phyloP scores from a whole-genome alignment of 1,140 invertebrate genomes.

The Eriocheir sinensis region DNA sequence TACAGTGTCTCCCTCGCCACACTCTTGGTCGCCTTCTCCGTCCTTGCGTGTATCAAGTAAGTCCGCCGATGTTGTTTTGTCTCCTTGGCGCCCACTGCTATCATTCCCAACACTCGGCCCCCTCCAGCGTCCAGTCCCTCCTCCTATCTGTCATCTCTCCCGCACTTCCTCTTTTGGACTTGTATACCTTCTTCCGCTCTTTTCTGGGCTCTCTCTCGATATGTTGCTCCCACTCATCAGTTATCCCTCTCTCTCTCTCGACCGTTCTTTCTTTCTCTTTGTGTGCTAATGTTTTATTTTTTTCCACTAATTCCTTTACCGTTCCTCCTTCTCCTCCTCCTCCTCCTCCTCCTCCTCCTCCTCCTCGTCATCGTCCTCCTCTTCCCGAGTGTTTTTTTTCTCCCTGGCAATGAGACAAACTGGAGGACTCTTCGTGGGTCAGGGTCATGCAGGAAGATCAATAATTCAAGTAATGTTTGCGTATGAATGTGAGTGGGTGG shows the following conservation, averaged over 20 bases:
- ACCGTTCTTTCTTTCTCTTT: neutral
- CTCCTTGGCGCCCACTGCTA: neutral
- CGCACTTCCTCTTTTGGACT: neutral
- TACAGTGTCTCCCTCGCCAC: conserved; percentile 69
- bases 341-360: no score
- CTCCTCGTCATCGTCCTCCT: no score
- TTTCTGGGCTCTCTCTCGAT: neutral
- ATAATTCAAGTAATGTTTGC: no score
- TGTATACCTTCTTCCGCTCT: neutral
- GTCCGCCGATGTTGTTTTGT: neutral
- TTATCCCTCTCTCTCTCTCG: neutral
- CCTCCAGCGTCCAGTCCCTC: no score
- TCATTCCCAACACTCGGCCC: neutral
- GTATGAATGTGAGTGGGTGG: no score
- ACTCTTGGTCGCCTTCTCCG: conserved; percentile 60
- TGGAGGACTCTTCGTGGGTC: no score
- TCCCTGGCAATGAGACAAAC: no score
- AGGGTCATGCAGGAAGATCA: no score
- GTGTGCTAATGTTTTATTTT: no score
- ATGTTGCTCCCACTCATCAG: neutral
- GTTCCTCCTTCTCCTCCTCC: neutral
- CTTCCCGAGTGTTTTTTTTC: no score
- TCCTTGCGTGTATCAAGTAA: conserved; percentile 71
- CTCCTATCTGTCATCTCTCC: neutral
- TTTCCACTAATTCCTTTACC: neutral